Conservation (phyloP, 2,888 invertebrate genomes). For the Acrobeloides nanus region DNA sequence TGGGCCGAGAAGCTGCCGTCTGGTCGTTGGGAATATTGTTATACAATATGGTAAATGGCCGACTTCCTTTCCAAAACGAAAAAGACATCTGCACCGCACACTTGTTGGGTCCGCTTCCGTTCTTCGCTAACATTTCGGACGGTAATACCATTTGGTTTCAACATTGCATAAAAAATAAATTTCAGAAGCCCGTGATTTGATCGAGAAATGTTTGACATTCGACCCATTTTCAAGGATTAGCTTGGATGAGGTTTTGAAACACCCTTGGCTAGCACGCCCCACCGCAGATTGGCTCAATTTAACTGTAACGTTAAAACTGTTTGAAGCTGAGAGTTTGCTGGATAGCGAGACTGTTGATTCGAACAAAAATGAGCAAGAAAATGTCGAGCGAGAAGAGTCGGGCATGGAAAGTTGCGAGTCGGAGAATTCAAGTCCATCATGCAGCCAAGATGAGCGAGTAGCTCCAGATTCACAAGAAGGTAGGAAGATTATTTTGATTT, state of each 20-base stretch:
- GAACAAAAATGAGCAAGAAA: too few relatives aligned
- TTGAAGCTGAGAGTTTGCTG: too few relatives aligned
- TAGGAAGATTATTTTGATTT: too few relatives aligned
- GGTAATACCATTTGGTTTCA: constrained; percentile 21
- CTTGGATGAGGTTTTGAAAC: constrained; percentile 36
- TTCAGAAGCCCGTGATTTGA: constrained; percentile 39
- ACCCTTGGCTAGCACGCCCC: constrained; percentile 34
- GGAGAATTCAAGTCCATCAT: too few relatives aligned
- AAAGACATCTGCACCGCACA: constrained; percentile 51
- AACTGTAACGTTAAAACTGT: too few relatives aligned
- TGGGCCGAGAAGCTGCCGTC: constrained; percentile 48
- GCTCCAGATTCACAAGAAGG: too few relatives aligned
- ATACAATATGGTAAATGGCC: constrained; percentile 47
- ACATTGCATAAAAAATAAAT: background rate
- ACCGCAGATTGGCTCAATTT: constrained; percentile 28
- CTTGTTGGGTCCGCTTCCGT: constrained; percentile 49
- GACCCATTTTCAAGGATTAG: constrained; percentile 38
- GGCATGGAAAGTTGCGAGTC: too few relatives aligned
- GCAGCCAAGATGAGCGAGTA: too few relatives aligned
- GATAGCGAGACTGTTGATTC: too few relatives aligned
- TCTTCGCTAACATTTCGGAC: constrained; percentile 35
- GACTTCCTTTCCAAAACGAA: constrained; percentile 47
- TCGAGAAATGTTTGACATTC: constrained; percentile 38
- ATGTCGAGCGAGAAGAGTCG: too few relatives aligned
- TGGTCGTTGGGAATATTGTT: constrained; percentile 50